These are phyloP conservation scores for Petrolisthes cinctipes DNA, from an alignment of 2,888 invertebrate genomes.

Conservation along the genomic window DNA sequence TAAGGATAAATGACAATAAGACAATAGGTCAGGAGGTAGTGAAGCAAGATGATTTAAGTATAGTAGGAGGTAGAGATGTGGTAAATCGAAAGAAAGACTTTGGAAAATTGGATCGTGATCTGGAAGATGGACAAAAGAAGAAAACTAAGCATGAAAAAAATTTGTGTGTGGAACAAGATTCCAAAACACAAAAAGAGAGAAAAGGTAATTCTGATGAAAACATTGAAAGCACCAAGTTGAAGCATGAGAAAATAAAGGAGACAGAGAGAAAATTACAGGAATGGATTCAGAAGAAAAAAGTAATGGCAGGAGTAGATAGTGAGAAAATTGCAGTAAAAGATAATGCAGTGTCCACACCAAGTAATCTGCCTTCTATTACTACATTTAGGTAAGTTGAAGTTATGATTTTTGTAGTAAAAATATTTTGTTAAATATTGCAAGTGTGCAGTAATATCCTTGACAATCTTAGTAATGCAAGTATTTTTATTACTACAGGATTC, in stretches of 20 bases:
- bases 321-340: neutral
- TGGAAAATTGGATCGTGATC: too few species aligned
- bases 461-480: neutral
- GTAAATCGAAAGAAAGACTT: too few species aligned
- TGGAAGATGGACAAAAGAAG: neutral
- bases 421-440: too few species aligned
- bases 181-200: neutral
- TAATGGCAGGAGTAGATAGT: neutral
- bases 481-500: slow-evolving; percentile 30
- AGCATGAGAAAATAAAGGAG: neutral
- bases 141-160: neutral
- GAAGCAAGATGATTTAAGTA: neutral
- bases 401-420: too few species aligned
- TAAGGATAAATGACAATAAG: neutral
- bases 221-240: neutral
- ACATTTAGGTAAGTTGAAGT: slow-evolving; percentile 21
- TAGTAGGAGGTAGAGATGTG: neutral
- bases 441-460: too few species aligned
- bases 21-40: neutral
- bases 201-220: neutral
- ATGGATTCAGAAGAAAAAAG: neutral
- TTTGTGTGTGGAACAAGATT: neutral
- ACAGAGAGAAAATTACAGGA: neutral
- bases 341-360: neutral
- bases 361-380: slow-evolving; percentile 17